Percentiles rank a stretch among this genome's conserved stretches.
phyloP scores from a whole-genome alignment of 2,888 invertebrate species.

The Hypselothyrea guttata region DNA sequence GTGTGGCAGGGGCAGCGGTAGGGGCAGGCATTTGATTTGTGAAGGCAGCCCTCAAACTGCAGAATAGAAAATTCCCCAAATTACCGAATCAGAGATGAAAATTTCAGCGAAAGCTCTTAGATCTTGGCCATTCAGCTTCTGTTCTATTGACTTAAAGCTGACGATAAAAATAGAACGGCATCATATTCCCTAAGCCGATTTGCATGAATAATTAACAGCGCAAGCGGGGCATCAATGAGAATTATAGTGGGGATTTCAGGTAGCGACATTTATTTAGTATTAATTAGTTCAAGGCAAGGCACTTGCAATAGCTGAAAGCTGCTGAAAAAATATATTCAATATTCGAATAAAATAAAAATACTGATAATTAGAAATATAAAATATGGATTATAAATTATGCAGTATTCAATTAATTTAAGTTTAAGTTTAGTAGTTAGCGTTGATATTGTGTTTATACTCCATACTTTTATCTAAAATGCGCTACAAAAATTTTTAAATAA shows the following conservation, averaged over 20 bases:
- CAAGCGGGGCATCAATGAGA: not conserved
- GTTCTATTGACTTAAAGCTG: conserved; percentile 21
- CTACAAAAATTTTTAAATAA: no score
- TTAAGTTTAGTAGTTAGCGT: no score
- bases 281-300: no score
- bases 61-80: conserved; percentile 4
- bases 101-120: no score
- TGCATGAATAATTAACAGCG: conserved; percentile 34
- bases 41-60: not conserved
- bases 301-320: no score
- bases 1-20: not conserved
- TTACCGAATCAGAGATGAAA: not conserved
- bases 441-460: no score
- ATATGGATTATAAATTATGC: no score
- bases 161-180: conserved; percentile 22
- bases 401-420: no score
- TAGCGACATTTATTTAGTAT: not conserved
- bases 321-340: no score
- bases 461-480: no score
- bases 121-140: not conserved
- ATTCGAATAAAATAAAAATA: no score
- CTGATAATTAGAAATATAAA: no score
- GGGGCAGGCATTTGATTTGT: conserved; percentile 14
- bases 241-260: not conserved
- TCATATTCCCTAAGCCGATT: conserved; percentile 33